Conservation (phyloP, 2,113 vertebrate genomes). For the Apodemus speciosus region DNA sequence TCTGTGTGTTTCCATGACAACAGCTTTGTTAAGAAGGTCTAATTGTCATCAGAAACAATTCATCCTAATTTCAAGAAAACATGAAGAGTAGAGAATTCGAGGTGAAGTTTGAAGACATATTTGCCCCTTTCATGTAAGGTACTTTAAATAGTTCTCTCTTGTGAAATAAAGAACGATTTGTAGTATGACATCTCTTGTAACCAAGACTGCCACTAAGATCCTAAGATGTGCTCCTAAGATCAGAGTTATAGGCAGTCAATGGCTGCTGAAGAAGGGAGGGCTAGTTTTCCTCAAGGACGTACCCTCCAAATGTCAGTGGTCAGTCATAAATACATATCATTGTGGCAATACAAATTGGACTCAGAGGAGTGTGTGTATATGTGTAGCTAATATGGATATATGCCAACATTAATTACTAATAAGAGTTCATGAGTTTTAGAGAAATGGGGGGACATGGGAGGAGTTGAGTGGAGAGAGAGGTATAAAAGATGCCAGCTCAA, state of each 20-base stretch:
- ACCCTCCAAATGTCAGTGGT: neutral
- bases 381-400: neutral
- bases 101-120: neutral
- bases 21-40: neutral
- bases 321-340: neutral
- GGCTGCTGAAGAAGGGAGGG: neutral
- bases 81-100: neutral
- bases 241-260: neutral
- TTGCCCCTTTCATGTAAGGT: neutral
- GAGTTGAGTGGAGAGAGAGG: no score
- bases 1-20: neutral
- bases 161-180: neutral
- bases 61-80: neutral
- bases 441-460: neutral
- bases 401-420: neutral
- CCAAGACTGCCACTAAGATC: no score
- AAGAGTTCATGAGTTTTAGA: neutral
- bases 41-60: neutral
- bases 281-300: neutral
- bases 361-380: neutral
- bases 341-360: neutral
- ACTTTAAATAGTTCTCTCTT: neutral
- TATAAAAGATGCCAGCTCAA: neutral
- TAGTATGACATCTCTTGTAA: neutral
- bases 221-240: neutral